Evolutionary conservation across 2,113 vertebrate species (phyloP).

Genomic region (Fukomys damarensis): DNA sequence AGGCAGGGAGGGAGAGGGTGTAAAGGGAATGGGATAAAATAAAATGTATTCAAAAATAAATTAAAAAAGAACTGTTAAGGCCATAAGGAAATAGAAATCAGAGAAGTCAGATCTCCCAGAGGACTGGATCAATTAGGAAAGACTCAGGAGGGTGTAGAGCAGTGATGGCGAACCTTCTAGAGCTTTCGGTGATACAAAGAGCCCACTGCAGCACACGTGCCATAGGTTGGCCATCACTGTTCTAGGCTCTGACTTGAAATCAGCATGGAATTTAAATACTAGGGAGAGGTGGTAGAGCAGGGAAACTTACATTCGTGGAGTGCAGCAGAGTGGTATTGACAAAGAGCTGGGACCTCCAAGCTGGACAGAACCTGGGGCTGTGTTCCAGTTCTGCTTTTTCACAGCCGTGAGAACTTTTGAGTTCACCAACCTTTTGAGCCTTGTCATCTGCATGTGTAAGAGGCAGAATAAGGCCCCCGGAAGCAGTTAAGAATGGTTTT

Average conservation of each 20-base stretch:
- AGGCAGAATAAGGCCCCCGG: background rate
- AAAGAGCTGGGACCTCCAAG: background rate
- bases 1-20: too few species aligned
- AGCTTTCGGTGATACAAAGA: background rate
- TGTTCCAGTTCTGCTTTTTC: background rate
- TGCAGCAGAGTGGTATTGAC: too few species aligned
- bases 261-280: background rate
- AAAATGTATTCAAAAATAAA: too few species aligned
- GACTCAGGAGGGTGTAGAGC: background rate
- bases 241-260: background rate
- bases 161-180: background rate
- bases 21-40: too few species aligned
- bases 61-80: background rate
- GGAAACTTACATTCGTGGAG: fast-evolving
- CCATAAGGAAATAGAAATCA: background rate
- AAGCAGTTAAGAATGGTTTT: background rate
- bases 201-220: background rate
- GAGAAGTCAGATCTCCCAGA: background rate
- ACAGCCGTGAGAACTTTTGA: background rate
- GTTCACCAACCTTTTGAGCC: background rate
- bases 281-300: background rate
- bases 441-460: background rate
- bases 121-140: background rate
- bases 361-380: background rate
- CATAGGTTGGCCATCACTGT: background rate